Percentiles rank a stretch among this genome's conserved stretches.
Evolutionary conservation across 1,140 invertebrate genomes (phyloP).

Genomic region (Heliconius hermathena): DNA sequence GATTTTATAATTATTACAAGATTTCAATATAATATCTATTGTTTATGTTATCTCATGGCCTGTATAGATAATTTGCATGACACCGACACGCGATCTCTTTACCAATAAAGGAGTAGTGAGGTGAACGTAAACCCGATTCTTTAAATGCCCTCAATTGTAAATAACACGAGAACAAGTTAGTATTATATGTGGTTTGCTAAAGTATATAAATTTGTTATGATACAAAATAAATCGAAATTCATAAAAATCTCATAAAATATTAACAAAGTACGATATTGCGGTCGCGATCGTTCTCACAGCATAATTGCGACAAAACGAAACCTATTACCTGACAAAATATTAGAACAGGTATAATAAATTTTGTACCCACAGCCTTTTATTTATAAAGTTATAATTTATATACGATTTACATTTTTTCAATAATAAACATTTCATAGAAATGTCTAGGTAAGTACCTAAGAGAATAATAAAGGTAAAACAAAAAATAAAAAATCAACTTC

Average conservation of each 20-base stretch:
- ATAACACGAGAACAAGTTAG: slow-evolving; percentile 25
- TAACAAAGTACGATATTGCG: neutral
- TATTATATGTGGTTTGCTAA: neutral
- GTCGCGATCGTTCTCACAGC: neutral
- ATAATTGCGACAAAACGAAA: neutral
- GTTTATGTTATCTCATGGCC: slow-evolving; percentile 18
- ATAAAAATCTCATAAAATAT: slow-evolving; percentile 8
- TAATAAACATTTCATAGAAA: too few relatives aligned
- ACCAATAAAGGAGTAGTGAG: slow-evolving; percentile 58
- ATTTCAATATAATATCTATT: neutral
- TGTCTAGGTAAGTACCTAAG: too few relatives aligned
- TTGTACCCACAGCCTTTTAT: neutral
- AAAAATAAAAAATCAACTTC: too few relatives aligned
- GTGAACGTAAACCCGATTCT: slow-evolving; percentile 61
- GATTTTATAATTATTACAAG: neutral
- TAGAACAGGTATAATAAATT: neutral
- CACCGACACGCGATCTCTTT: slow-evolving; percentile 61
- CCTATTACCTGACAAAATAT: neutral
- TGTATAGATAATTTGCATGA: slow-evolving; percentile 41
- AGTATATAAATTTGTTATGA: neutral
- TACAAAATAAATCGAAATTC: neutral
- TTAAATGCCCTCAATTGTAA: slow-evolving; percentile 52
- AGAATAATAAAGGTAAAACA: too few relatives aligned
- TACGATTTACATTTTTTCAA: too few relatives aligned
- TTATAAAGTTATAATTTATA: neutral